Evolutionary conservation across 2,113 vertebrate species (phyloP).

Genomic region (Scophthalmus maximus): DNA sequence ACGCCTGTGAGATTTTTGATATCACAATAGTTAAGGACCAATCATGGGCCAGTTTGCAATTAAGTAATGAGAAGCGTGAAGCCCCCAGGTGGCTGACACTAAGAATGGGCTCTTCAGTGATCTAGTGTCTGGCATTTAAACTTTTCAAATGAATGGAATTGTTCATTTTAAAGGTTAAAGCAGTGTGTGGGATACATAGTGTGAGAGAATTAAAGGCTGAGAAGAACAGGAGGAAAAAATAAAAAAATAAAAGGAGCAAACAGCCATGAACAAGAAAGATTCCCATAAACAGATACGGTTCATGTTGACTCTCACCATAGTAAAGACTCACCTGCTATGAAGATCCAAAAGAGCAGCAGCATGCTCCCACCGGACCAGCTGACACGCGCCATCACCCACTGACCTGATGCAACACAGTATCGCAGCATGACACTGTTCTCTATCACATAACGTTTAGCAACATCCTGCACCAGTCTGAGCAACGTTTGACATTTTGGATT

Average conservation of each 20-base stretch:
- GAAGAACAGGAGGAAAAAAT: neutral
- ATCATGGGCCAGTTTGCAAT: too few species aligned
- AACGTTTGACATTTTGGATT: neutral
- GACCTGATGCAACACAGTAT: constrained; percentile 29
- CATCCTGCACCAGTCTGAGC: neutral
- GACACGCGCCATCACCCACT: constrained; percentile 39
- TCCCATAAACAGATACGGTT: neutral
- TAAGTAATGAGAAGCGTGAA: too few species aligned
- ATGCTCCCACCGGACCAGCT: constrained; percentile 15
- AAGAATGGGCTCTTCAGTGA: too few species aligned
- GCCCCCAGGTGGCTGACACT: too few species aligned
- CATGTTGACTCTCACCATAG: neutral
- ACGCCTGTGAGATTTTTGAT: too few species aligned
- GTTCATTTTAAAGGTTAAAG: too few species aligned
- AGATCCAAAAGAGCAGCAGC: constrained; percentile 42
- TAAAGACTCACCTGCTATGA: constrained; percentile 50
- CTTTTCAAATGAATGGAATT: too few species aligned
- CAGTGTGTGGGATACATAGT: too few species aligned
- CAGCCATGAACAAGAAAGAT: neutral
- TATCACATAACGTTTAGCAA: too few species aligned
- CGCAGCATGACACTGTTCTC: too few species aligned
- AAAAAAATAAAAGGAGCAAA: neutral
- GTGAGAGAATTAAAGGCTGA: neutral
- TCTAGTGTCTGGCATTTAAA: too few species aligned
- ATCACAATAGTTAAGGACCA: too few species aligned